A percentile compares a stretch with the other conserved stretches of the same genome.
phyloP scores from a whole-genome alignment of 2,113 vertebrate species.

The cattle (Bos taurus) region DNA sequence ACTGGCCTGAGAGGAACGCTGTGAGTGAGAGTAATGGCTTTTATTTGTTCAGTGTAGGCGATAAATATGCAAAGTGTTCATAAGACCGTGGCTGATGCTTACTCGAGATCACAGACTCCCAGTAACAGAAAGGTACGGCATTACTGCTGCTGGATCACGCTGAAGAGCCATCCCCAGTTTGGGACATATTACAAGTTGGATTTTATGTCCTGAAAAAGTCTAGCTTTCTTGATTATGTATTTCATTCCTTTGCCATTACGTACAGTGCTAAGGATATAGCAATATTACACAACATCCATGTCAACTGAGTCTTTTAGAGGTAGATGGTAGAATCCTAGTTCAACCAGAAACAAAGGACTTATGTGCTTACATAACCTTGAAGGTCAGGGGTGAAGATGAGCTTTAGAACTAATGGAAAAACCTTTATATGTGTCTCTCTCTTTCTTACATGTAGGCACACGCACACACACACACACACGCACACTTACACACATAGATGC shows the following conservation, averaged over 20 bases:
- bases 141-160: neutral
- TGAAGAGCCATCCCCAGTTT: neutral
- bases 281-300: neutral
- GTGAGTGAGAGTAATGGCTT: neutral
- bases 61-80: neutral
- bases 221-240: neutral
- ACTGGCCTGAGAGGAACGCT: neutral
- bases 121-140: neutral
- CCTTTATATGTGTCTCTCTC: neutral
- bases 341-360: neutral
- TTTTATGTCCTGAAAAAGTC: neutral
- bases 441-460: neutral
- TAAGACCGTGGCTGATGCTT: neutral
- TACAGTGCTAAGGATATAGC: neutral
- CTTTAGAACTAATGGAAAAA: neutral
- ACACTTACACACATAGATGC: neutral
- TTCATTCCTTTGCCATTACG: constrained; percentile 25
- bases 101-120: neutral
- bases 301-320: neutral
- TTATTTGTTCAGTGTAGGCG: neutral
- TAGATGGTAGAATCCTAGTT: neutral
- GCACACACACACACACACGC: no score
- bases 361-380: neutral
- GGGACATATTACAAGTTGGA: neutral
- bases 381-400: neutral